phyloP scores from a whole-genome alignment of 2,113 vertebrate species.

The Pyxicephalus adspersus region DNA sequence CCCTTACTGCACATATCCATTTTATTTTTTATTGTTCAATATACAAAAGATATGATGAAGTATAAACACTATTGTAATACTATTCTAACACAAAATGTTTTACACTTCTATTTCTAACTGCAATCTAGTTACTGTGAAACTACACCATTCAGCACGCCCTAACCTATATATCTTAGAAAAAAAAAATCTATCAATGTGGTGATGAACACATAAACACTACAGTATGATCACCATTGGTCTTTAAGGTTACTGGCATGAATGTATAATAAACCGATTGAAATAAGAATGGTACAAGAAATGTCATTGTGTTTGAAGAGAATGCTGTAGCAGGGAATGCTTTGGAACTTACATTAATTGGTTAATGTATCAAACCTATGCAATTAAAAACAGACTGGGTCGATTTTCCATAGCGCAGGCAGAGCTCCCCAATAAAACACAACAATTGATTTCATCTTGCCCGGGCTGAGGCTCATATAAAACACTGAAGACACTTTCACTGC shows the following conservation, averaged over 20 bases:
- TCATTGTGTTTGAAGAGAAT: neutral
- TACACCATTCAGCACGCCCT: neutral
- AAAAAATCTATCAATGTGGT: neutral
- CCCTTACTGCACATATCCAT: too few relatives aligned
- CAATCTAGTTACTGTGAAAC: neutral
- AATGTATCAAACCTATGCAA: constrained; percentile 3
- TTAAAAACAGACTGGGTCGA: constrained; percentile 3
- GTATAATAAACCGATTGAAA: too few relatives aligned
- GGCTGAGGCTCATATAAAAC: constrained; percentile 8
- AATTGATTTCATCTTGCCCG: constrained; percentile 19
- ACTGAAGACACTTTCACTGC: constrained; percentile 4
- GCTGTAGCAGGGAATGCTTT: neutral
- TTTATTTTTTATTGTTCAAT: too few relatives aligned
- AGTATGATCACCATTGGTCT: neutral
- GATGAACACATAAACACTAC: neutral
- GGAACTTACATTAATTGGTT: neutral
- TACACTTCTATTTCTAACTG: neutral
- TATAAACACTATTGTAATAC: too few relatives aligned
- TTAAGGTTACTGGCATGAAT: neutral
- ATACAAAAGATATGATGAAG: too few relatives aligned
- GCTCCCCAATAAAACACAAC: neutral
- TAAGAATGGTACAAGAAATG: neutral
- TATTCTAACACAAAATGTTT: too few relatives aligned
- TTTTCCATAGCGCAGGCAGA: constrained; percentile 1
- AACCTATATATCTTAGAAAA: neutral